Conservation (phyloP, 2,797 vertebrate genomes). For the Acrossocheilus fasciatus region DNA sequence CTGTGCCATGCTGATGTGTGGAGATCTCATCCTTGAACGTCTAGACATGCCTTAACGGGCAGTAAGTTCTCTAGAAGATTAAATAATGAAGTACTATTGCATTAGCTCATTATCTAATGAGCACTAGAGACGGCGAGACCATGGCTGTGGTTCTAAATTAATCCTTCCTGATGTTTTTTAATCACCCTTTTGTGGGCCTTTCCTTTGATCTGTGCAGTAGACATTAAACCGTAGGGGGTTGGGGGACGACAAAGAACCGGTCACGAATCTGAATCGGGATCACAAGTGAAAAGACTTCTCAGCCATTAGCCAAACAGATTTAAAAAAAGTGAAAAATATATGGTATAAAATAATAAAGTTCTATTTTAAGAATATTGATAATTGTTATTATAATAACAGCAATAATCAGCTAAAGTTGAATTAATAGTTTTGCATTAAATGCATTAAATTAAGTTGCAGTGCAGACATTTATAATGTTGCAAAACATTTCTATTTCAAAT, state of each 20-base stretch:
- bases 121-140: slow-evolving; percentile 56
- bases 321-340: background rate
- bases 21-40: background rate
- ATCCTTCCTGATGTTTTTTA: slow-evolving; percentile 73
- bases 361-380: background rate
- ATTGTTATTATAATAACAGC: background rate
- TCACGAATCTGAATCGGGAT: slow-evolving; percentile 6
- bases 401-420: background rate
- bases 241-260: slow-evolving; percentile 12
- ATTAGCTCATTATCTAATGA: slow-evolving; percentile 51
- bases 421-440: background rate
- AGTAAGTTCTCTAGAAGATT: slow-evolving; percentile 51
- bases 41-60: slow-evolving; percentile 48
- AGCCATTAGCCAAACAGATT: background rate
- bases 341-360: background rate
- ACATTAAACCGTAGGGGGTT: slow-evolving; percentile 65
- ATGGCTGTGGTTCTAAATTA: slow-evolving; percentile 70
- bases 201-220: slow-evolving; percentile 75
- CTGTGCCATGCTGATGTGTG: background rate
- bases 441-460: background rate
- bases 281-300: slow-evolving; percentile 3
- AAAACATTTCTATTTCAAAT: background rate
- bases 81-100: slow-evolving; percentile 66
- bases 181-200: slow-evolving; percentile 71
- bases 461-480: background rate